These are phyloP conservation scores for Exephanes ischioxanthus DNA, from an alignment of 2,888 invertebrate genomes.

Conservation along the genomic window DNA sequence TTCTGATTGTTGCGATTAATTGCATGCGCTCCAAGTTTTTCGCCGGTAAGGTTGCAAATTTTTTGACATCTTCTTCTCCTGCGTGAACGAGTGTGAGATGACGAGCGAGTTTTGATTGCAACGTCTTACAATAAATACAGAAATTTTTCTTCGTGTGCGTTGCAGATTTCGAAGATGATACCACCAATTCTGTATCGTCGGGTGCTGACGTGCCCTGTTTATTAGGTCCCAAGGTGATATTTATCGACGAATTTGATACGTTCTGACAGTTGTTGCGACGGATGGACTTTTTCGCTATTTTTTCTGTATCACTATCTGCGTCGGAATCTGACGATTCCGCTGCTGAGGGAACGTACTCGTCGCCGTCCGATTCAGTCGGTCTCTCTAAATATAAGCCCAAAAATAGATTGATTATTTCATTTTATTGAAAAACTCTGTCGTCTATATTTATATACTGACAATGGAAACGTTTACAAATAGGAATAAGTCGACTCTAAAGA, in stretches of 20 bases:
- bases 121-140: slow-evolving; percentile 23
- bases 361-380: not conserved
- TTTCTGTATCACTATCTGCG: not conserved
- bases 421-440: too few species aligned
- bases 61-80: slow-evolving; percentile 61
- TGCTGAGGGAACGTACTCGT: not conserved
- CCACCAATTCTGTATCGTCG: slow-evolving; percentile 14
- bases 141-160: slow-evolving; percentile 55
- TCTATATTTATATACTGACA: too few species aligned
- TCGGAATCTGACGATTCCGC: not conserved
- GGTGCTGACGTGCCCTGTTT: slow-evolving; percentile 21
- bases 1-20: slow-evolving; percentile 38
- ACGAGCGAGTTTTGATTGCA: slow-evolving; percentile 60
- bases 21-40: slow-evolving; percentile 28
- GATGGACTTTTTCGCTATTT: not conserved
- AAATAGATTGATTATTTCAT: too few species aligned
- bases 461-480: too few species aligned
- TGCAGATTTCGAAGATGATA: slow-evolving; percentile 6
- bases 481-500: too few species aligned
- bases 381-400: not conserved
- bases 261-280: not conserved
- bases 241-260: not conserved
- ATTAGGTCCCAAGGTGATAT: not conserved
- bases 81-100: slow-evolving; percentile 53
- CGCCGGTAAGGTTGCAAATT: slow-evolving; percentile 44